Evolutionary conservation across 1,140 invertebrate species (phyloP).

Genomic region (Calliopsis andreniformis): DNA sequence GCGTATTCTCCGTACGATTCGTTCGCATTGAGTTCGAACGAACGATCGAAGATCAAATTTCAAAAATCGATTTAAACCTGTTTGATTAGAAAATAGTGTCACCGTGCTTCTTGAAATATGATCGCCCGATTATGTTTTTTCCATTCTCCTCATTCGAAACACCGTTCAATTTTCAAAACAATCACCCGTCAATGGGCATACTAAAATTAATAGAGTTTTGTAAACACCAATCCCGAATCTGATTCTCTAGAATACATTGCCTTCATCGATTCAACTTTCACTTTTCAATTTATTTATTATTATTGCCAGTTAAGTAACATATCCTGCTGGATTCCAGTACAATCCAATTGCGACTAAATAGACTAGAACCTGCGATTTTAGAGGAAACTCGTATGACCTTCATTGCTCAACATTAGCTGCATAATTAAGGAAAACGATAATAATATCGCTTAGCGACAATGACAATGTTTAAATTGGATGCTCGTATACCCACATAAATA

Average conservation of each 20-base stretch:
- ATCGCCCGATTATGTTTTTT: slow-evolving; percentile 5
- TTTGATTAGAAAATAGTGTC: slow-evolving; percentile 35
- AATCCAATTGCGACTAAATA: neutral
- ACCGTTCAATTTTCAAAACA: slow-evolving; percentile 19
- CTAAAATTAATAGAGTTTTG: neutral
- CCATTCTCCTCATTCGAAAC: slow-evolving; percentile 6
- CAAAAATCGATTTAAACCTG: slow-evolving; percentile 24
- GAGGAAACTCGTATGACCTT: slow-evolving; percentile 6
- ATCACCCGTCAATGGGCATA: neutral
- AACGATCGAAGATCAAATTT: slow-evolving; percentile 29
- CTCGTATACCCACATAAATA: neutral
- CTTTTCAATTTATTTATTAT: neutral
- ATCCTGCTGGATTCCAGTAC: neutral
- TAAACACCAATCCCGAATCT: neutral
- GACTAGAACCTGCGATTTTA: neutral
- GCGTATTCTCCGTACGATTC: neutral
- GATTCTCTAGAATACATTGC: too few species aligned
- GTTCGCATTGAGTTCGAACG: neutral
- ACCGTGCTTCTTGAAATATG: slow-evolving; percentile 4
- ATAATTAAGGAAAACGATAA: slow-evolving; percentile 1
- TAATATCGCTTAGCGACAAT: neutral
- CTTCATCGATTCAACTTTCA: too few species aligned
- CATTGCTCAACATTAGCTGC: neutral
- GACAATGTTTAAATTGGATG: too few species aligned
- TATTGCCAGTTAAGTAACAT: neutral